These are phyloP conservation scores for Pogonus chalceus DNA, from an alignment of 1,140 invertebrate species.

Conservation along the genomic window DNA sequence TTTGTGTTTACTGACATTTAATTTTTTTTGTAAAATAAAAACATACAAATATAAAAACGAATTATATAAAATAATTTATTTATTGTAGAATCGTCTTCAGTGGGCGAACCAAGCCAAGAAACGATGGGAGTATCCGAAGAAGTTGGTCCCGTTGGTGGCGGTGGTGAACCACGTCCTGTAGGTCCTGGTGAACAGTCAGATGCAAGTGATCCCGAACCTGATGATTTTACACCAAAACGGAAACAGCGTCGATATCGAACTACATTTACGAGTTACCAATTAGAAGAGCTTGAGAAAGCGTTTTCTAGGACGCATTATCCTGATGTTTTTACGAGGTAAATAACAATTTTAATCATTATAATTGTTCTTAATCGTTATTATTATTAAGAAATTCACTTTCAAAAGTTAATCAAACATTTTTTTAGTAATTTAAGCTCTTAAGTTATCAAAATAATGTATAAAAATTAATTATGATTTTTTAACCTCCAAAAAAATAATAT, in stretches of 20 bases:
- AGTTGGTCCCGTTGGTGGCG: constrained; percentile 26
- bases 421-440: no score
- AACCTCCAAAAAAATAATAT: no score
- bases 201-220: constrained; percentile 64
- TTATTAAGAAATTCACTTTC: no score
- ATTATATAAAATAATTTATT: no score
- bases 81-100: constrained; percentile 30
- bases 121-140: constrained; percentile 34
- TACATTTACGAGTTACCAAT: constrained; percentile 89
- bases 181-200: constrained; percentile 30
- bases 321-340: constrained; percentile 92
- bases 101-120: constrained; percentile 25
- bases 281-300: constrained; percentile 94
- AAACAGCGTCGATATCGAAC: constrained; percentile 88
- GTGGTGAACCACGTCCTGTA: constrained; percentile 26
- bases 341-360: constrained; percentile 3
- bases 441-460: no score
- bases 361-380: no score
- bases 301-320: constrained; percentile 96
- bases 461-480: no score
- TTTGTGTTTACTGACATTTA: neutral
- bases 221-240: constrained; percentile 77
- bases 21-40: neutral
- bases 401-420: no score
- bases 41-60: neutral